These are phyloP conservation scores for Thera obeliscata DNA, from an alignment of 2,888 invertebrate species.

Conservation along the genomic window DNA sequence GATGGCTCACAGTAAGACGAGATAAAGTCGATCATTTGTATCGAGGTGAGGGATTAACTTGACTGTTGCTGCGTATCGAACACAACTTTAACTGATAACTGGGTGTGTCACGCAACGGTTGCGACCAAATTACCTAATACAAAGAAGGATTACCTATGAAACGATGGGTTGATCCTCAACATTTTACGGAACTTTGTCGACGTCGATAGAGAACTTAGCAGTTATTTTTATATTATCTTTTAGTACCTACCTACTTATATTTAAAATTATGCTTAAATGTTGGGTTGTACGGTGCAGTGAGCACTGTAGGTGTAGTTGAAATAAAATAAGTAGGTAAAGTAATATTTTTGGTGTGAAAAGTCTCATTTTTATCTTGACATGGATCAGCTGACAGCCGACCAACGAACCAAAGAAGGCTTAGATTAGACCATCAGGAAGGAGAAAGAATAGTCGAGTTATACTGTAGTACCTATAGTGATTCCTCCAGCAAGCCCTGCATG, in stretches of 20 bases:
- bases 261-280: background rate
- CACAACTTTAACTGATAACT: background rate
- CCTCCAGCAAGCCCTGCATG: conserved; percentile 77
- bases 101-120: conserved; percentile 12
- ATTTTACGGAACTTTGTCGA: background rate
- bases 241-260: background rate
- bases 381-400: no score
- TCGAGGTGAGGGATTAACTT: conserved; percentile 30
- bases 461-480: conserved; percentile 48
- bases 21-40: conserved; percentile 51
- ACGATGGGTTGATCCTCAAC: background rate
- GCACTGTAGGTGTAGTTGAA: no score
- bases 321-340: no score
- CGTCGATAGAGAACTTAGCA: background rate
- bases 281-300: no score
- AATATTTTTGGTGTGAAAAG: background rate
- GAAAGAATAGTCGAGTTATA: background rate
- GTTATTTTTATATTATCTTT: background rate
- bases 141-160: background rate
- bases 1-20: conserved; percentile 45
- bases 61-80: conserved; percentile 31
- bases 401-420: background rate
- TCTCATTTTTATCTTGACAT: no score
- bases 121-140: conserved; percentile 13
- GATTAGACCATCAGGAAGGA: no score